phyloP scores from a whole-genome alignment of 1,140 invertebrate species.

The Drosophila micromelanica region DNA sequence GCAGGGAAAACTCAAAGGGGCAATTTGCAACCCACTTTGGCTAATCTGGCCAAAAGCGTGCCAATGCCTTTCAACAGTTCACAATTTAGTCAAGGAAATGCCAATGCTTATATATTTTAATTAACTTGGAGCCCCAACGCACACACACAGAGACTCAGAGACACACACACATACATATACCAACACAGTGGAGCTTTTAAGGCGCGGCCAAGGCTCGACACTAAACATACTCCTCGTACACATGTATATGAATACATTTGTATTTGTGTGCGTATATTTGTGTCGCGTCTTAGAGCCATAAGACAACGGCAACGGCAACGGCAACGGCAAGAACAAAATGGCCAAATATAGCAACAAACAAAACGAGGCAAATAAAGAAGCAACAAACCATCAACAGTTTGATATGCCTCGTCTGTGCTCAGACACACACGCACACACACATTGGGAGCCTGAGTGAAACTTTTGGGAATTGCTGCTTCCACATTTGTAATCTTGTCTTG shows the following conservation, averaged over 20 bases:
- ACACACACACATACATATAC: constrained; percentile 2
- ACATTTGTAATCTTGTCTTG: constrained; percentile 82
- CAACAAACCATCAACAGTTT: constrained; percentile 82
- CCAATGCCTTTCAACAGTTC: constrained; percentile 48
- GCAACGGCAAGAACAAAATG: constrained; percentile 40
- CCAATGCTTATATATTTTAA: constrained; percentile 51
- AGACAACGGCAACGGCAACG: constrained; percentile 33
- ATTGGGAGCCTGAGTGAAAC: constrained; percentile 38
- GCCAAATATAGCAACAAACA: constrained; percentile 72
- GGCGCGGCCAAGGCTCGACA: constrained; percentile 62
- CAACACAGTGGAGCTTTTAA: constrained; percentile 22
- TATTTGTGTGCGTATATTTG: constrained; percentile 9
- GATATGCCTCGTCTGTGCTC: constrained; percentile 72
- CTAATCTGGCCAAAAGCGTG: constrained; percentile 34
- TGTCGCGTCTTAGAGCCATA: constrained; percentile 57
- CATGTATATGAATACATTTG: neutral
- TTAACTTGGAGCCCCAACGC: constrained; percentile 21
- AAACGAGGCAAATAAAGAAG: constrained; percentile 74
- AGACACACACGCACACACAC: constrained; percentile 21
- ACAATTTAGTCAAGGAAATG: constrained; percentile 26
- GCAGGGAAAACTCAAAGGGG: constrained; percentile 4
- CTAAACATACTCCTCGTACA: constrained; percentile 4
- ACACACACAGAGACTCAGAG: neutral
- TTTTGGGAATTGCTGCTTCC: constrained; percentile 80
- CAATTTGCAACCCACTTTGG: constrained; percentile 37